Evolutionary conservation across 2,888 invertebrate species (phyloP).

Genomic region (Pammene aurita): DNA sequence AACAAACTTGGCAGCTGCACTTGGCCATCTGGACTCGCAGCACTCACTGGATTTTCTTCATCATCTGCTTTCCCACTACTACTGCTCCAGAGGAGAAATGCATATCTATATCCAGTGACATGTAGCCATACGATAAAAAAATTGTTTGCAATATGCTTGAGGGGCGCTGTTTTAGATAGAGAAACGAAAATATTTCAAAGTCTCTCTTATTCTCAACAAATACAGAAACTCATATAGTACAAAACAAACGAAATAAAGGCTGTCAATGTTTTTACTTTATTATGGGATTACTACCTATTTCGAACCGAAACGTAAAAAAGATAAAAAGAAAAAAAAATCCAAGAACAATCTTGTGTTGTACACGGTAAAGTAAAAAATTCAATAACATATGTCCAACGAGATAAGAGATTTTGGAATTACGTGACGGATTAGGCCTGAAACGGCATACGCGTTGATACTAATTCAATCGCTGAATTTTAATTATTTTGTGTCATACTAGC

Average conservation of each 20-base stretch:
- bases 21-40: no score
- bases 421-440: not conserved
- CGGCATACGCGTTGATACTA: not conserved
- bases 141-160: no score
- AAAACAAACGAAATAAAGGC: not conserved
- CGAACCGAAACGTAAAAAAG: not conserved
- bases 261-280: not conserved
- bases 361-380: not conserved
- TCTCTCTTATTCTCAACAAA: not conserved
- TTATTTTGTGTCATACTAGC: not conserved
- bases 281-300: constrained; percentile 15
- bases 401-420: not conserved
- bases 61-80: no score
- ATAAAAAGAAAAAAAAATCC: no score
- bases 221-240: not conserved
- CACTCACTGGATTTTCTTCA: no score
- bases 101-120: no score
- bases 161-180: no score
- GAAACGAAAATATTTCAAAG: no score
- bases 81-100: no score
- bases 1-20: no score
- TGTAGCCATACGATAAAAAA: no score
- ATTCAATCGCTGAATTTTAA: not conserved
- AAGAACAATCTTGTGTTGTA: not conserved
- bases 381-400: not conserved